Base-by-base conservation (phyloP, 2,113 vertebrate genomes). In the Colius striatus region DNA sequence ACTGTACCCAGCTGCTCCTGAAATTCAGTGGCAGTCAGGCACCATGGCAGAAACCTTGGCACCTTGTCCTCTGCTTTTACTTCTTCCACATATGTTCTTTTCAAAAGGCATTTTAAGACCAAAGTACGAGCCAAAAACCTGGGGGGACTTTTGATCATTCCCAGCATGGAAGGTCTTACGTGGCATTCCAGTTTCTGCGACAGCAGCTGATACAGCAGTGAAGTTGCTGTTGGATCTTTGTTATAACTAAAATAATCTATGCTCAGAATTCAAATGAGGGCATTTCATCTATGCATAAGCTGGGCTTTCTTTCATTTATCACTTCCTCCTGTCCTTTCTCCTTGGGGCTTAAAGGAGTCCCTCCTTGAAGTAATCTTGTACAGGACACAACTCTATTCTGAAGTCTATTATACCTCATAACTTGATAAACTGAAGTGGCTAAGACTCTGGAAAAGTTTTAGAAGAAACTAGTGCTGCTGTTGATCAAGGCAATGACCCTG, bases 121-220 rank as follows among this genome's bases (percentile, higher is more conserved):
- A 88, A 94, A 88, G 79, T 75, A 81, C 1, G 41, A 97, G 96
- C 96, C 96, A 97, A 89, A 95, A 97, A 93, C 96, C 96, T 94
- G 91, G 84, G 86, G 80, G 57, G 53, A 93, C 91, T 94, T 96
- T 89, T 97, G 92, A 97, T 96, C 91, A 63, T 53, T 95, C 92
- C 65, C 96, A 96, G 96, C 94, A n/a, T 89, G 95, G 76, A 87
- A 91, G 77, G 92, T 91, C 91, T 91, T 83, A 38, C 1, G 4
- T 45, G 50, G 76, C 82, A 81, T 83, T 90, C 63, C 72, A 89
- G 78, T 71, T 90, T 81, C 85, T 90, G 90, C 92, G 80, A 45
- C 43, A 47, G 72, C 92, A 88, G 88, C 78, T 83, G 90, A 83
- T 47, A 34, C 4, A 58, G 82, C 75, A 80, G 48, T 8, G 26